Evolutionary conservation across 2,797 vertebrate species (phyloP).

Genomic region (Pseudochromis fuscus): DNA sequence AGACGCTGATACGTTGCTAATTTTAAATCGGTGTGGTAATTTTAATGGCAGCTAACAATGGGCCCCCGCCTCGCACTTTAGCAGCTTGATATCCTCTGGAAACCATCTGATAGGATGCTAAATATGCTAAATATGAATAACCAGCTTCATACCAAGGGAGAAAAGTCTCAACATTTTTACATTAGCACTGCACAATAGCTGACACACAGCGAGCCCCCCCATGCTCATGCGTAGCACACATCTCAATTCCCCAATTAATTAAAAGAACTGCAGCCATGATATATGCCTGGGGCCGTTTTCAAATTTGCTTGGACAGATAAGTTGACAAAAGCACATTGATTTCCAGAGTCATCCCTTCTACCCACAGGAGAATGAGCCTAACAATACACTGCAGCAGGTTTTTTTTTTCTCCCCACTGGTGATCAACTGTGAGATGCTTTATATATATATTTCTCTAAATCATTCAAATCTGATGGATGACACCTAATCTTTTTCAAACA

Average conservation of each 20-base stretch:
- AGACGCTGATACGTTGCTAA: constrained; percentile 13
- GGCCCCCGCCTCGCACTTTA: background rate
- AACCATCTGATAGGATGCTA: background rate
- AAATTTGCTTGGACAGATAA: constrained; percentile 74
- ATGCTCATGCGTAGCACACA: constrained; percentile 35
- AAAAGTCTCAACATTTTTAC: background rate
- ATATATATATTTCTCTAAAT: constrained; percentile 11
- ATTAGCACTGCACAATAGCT: background rate
- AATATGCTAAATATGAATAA: constrained; percentile 19
- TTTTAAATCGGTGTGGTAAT: constrained; percentile 18
- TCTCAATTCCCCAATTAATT: constrained; percentile 71
- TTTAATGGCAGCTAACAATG: constrained; percentile 10
- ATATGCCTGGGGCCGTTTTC: constrained; percentile 62
- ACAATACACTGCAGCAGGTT: constrained; percentile 19
- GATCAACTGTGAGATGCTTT: constrained; percentile 2
- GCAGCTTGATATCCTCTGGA: constrained; percentile 10
- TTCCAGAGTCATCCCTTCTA: constrained; percentile 50
- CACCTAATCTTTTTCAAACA: constrained; percentile 18
- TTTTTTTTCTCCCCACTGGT: constrained; percentile 14
- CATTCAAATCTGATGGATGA: constrained; percentile 7
- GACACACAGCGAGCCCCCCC: constrained; percentile 3
- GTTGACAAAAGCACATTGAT: constrained; percentile 64
- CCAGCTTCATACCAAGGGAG: constrained; percentile 3
- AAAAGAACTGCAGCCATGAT: constrained; percentile 61
- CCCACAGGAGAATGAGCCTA: constrained; percentile 18